Evolutionary conservation across 2,797 vertebrate genomes (phyloP), one percentile per base, ranked within the genome.

Genomic region (Acanthurus tractus): DNA sequence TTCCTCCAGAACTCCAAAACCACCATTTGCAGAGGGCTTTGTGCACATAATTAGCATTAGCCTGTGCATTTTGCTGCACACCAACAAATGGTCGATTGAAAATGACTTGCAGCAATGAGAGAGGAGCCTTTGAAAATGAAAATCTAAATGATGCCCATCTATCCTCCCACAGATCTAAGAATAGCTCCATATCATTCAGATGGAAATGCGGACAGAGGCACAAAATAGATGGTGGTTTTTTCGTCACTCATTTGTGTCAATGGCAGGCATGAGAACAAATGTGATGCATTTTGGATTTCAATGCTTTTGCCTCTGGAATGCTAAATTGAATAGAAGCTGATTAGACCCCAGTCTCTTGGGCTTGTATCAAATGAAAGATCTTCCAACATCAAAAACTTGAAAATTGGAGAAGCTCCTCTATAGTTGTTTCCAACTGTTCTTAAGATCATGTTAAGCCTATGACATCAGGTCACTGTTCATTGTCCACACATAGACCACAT

Each of bases 141-240:
- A 91, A 87, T 86, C 91, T 88, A 91, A 92, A 91, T 87, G 88
- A 91, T 92, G 90, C 91, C 89, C 86, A 89, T 93, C 90, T 86
- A 89, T 89, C 91, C 91, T 83, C 92, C 92, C 92, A 91, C 92
- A 86, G 86, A 76, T 84, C 92, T 86, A 91, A 90, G 89, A 93
- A 94, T 93, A 94, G 89, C 86, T 74, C 65, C 57, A 68, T 85
- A 91, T 88, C 90, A 92, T 93, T 94, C 89, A 93, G 82, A 94
- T 93, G 91, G 88, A 93, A 93, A 94, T 94, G 87, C 69, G 76
- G 83, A 86, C 88, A 88, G 76, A 86, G 80, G 76, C 79, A 85
- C 86, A 86, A 83, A 92, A 92, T 81, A 83, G 81, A 89, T 50
- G 79, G 54, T 59, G 82, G 71, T 70, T 78, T 82, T 83, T 84